Percentiles rank a stretch among this genome's conserved stretches.
Conservation (phyloP, 2,113 vertebrate genomes). For the Genyomyrus donnyi region DNA sequence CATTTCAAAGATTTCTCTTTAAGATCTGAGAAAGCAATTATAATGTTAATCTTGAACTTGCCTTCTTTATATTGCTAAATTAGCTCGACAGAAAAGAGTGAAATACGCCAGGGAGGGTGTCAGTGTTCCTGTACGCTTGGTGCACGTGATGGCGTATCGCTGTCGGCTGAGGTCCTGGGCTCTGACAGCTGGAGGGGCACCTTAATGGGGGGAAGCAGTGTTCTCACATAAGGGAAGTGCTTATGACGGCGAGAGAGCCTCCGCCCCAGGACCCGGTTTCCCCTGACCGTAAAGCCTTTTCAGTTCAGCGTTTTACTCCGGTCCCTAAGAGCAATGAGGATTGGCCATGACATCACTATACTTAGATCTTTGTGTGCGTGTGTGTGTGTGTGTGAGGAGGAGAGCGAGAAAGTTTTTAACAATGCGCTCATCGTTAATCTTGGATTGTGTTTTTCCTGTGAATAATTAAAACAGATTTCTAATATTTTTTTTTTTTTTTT, state of each 20-base stretch:
- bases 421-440: not conserved
- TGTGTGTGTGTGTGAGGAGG: not conserved
- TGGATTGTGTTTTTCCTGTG: not conserved
- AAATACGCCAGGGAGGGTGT: not conserved
- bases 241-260: not conserved
- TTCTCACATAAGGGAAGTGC: not conserved
- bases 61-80: not conserved
- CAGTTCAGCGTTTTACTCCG: not conserved
- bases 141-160: not conserved
- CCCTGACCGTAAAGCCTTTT: not conserved
- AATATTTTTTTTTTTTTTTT: not conserved
- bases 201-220: not conserved
- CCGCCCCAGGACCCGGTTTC: not conserved
- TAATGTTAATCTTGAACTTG: not conserved
- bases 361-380: not conserved
- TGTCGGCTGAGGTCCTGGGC: not conserved
- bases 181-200: not conserved
- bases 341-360: not conserved
- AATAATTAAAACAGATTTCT: not conserved
- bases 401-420: not conserved
- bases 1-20: not conserved
- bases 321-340: not conserved
- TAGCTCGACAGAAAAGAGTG: not conserved
- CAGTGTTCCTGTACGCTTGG: not conserved
- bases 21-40: conserved; percentile 1